Conservation (phyloP, 2,888 invertebrate species). For the Hedychridium roseum region DNA sequence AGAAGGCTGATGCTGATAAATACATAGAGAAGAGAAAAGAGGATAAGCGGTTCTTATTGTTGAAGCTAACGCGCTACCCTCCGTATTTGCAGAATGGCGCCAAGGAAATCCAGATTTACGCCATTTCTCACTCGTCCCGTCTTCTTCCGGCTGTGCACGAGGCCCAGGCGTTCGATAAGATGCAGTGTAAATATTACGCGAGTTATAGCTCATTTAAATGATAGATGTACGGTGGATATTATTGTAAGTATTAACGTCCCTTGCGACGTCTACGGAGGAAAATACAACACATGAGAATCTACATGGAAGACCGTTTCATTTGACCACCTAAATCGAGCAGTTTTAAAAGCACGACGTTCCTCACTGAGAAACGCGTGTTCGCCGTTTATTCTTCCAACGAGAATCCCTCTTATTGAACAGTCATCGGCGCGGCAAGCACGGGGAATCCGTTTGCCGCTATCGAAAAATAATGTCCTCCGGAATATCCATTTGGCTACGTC, state of each 20-base stretch:
- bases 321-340: too few relatives aligned
- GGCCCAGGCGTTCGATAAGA: slow-evolving; percentile 11
- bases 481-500: slow-evolving; percentile 21
- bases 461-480: slow-evolving; percentile 2
- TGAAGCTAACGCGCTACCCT: slow-evolving; percentile 26
- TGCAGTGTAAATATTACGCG: slow-evolving; percentile 4
- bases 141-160: slow-evolving; percentile 8
- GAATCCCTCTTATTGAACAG: too few relatives aligned
- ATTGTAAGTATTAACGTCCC: too few relatives aligned
- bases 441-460: background rate
- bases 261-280: too few relatives aligned
- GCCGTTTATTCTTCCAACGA: too few relatives aligned
- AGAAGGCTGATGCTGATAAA: slow-evolving; percentile 4
- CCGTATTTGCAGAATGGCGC: slow-evolving; percentile 31
- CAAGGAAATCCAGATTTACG: slow-evolving; percentile 19
- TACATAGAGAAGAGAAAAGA: slow-evolving; percentile 7
- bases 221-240: too few relatives aligned
- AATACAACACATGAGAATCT: too few relatives aligned
- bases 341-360: too few relatives aligned
- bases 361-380: too few relatives aligned
- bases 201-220: too few relatives aligned
- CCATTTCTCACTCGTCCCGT: slow-evolving; percentile 11
- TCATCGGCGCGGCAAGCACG: too few relatives aligned
- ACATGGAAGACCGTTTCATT: too few relatives aligned
- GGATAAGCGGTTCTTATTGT: background rate